Evolutionary conservation across 2,797 vertebrate genomes (phyloP).

Genomic region (Sebastes minor): DNA sequence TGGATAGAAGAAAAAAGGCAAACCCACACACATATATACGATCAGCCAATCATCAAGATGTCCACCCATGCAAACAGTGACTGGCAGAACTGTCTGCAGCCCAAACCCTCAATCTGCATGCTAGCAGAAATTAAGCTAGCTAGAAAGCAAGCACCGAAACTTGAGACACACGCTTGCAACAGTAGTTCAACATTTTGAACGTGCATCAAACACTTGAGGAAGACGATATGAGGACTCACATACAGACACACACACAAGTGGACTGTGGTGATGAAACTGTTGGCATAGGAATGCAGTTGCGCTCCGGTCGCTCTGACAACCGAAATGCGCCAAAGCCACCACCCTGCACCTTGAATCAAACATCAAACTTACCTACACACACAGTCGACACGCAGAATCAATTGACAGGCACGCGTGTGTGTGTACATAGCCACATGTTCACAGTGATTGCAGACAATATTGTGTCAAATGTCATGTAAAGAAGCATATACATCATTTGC

Average conservation of each 20-base stretch:
- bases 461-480: constrained; percentile 12
- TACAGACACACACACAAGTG: not conserved
- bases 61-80: constrained; percentile 34
- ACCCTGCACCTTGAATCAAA: constrained; percentile 65
- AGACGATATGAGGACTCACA: constrained; percentile 1
- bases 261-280: constrained; percentile 46
- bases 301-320: constrained; percentile 64
- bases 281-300: constrained; percentile 55
- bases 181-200: constrained; percentile 13
- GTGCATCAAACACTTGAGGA: not conserved
- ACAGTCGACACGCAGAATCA: constrained; percentile 15
- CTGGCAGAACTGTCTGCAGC: constrained; percentile 29
- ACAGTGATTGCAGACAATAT: not conserved
- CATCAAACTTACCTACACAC: constrained; percentile 35
- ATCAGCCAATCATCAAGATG: constrained; percentile 14
- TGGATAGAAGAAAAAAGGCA: constrained; percentile 19
- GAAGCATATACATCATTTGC: not conserved
- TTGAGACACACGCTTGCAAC: constrained; percentile 31
- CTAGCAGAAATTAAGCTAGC: constrained; percentile 28
- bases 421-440: not conserved
- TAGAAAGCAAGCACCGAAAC: constrained; percentile 28
- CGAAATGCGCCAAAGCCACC: constrained; percentile 75
- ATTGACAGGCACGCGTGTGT: not conserved
- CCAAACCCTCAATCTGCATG: constrained; percentile 18
- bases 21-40: constrained; percentile 2